Evolutionary conservation across 2,888 invertebrate species (phyloP).

Genomic region (Tetramorium bicarinatum): DNA sequence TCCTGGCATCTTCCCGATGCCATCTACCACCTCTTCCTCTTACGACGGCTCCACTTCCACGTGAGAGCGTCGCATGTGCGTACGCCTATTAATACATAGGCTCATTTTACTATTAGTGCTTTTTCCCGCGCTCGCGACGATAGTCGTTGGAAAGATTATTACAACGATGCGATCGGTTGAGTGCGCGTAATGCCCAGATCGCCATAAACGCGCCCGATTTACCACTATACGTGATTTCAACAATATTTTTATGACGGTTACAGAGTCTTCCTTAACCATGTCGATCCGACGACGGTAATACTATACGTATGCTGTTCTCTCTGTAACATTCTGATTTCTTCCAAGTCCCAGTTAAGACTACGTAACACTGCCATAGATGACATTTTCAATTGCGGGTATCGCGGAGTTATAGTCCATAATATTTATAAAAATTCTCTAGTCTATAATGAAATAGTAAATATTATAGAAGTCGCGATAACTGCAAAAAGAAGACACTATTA

Average conservation of each 20-base stretch:
- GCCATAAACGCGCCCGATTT: slow-evolving; percentile 39
- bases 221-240: slow-evolving; percentile 15
- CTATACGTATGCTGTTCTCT: slow-evolving; percentile 1
- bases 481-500: not conserved
- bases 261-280: not conserved
- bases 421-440: not conserved
- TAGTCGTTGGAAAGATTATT: slow-evolving; percentile 37
- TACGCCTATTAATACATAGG: slow-evolving; percentile 46
- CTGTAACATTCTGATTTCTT: not conserved
- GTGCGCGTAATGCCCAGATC: not conserved
- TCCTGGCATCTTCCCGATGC: slow-evolving; percentile 19
- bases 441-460: not conserved
- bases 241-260: slow-evolving; percentile 10
- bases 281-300: slow-evolving; percentile 21
- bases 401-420: not conserved
- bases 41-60: slow-evolving; percentile 26
- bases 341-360: not conserved
- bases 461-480: not conserved
- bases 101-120: slow-evolving; percentile 53
- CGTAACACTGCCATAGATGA: not conserved
- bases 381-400: not conserved
- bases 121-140: slow-evolving; percentile 36
- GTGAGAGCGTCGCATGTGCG: slow-evolving; percentile 25
- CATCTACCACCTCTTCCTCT: slow-evolving; percentile 31
- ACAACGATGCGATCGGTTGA: slow-evolving; percentile 22